A percentile compares a stretch with the other conserved stretches of the same genome.
Conservation (phyloP, 1,140 invertebrate species). For the Drosophila melanica region DNA sequence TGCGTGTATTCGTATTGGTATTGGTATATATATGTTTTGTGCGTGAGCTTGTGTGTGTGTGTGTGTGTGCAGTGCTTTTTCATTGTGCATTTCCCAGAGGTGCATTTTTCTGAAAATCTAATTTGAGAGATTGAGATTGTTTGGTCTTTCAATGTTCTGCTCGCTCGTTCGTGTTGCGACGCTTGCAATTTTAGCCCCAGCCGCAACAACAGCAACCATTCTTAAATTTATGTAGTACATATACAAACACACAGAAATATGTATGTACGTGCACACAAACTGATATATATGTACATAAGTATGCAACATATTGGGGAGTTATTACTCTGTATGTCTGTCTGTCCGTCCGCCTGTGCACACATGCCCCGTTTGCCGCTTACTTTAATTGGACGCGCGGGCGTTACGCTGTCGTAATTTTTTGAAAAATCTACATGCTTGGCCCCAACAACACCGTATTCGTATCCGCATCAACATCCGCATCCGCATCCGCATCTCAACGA, state of each 20-base stretch:
- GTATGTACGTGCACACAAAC: conserved; percentile 14
- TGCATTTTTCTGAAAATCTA: conserved; percentile 84
- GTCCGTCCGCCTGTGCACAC: conserved; percentile 12
- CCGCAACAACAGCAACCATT: conserved; percentile 33
- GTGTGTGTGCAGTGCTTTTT: conserved; percentile 65
- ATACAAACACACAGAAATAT: conserved; percentile 23
- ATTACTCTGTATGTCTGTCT: conserved; percentile 50
- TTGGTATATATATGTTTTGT: conserved; percentile 10
- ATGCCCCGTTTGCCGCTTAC: conserved; percentile 63
- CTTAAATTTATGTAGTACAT: conserved; percentile 42
- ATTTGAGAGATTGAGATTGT: conserved; percentile 83
- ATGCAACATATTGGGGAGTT: conserved; percentile 76
- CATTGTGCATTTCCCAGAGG: conserved; percentile 83
- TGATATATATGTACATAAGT: conserved; percentile 34
- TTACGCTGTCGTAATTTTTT: conserved; percentile 74
- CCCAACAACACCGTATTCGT: conserved; percentile 28
- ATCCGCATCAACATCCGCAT: conserved; percentile 27
- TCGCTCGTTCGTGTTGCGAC: conserved; percentile 72
- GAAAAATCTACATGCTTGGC: conserved; percentile 71
- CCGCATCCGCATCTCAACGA: conserved; percentile 43
- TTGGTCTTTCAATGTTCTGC: conserved; percentile 80
- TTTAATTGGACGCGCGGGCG: conserved; percentile 75
- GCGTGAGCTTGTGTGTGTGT: conserved; percentile 14
- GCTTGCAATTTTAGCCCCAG: conserved; percentile 73
- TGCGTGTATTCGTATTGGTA: conserved; percentile 35